A percentile compares a stretch with the other conserved stretches of the same genome.
Conservation (phyloP, 1,140 invertebrate genomes). For the Nomia melanderi region DNA sequence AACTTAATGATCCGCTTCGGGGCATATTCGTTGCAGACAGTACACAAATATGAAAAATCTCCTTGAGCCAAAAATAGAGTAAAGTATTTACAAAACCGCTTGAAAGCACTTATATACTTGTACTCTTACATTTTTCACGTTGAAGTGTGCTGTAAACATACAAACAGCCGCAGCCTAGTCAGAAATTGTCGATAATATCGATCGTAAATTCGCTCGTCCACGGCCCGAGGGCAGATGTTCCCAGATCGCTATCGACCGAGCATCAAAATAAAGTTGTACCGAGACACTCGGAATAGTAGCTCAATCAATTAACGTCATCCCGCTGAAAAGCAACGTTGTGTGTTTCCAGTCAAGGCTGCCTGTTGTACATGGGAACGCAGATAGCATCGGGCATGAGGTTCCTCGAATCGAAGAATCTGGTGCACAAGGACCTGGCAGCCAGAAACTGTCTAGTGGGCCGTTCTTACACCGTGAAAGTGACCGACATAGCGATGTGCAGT, state of each 20-base stretch:
- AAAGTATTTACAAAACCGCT: too few relatives aligned
- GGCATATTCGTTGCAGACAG: too few relatives aligned
- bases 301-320: conserved; percentile 8
- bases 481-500: conserved; percentile 95
- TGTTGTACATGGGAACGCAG: conserved; percentile 92
- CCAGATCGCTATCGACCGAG: not conserved
- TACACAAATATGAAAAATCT: too few relatives aligned
- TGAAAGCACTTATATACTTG: too few relatives aligned
- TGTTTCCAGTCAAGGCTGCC: conserved; percentile 87
- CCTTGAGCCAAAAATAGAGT: too few relatives aligned
- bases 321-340: not conserved
- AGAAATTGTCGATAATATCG: not conserved
- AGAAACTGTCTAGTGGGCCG: conserved; percentile 93
- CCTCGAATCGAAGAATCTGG: conserved; percentile 89
- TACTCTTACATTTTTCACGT: too few relatives aligned
- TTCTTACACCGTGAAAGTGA: conserved; percentile 90
- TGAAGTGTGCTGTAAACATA: too few relatives aligned
- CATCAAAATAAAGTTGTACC: conserved; percentile 18
- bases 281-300: not conserved
- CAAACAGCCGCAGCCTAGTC: not conserved
- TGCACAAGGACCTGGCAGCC: conserved; percentile 89
- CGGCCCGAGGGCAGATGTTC: not conserved
- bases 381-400: conserved; percentile 94
- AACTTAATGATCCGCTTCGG: too few relatives aligned
- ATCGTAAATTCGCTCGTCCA: not conserved